Conservation (phyloP, 2,113 vertebrate genomes). For the Channa argus region DNA sequence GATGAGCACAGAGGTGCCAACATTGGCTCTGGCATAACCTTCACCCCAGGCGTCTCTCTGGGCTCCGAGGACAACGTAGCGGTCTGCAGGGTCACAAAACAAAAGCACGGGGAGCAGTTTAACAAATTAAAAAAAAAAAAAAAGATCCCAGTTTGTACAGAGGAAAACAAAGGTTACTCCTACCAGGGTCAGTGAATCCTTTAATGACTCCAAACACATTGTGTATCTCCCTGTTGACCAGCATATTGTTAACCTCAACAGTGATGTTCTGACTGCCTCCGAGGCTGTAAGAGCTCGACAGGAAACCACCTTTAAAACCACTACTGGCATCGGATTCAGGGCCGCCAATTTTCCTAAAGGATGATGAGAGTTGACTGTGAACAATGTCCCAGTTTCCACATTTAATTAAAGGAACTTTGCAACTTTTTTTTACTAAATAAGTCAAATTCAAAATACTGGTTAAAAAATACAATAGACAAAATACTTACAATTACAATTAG, state of each 20-base stretch:
- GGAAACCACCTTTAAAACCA: constrained; percentile 22
- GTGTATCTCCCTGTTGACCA: constrained; percentile 85
- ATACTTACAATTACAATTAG: no score
- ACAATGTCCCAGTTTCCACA: no score
- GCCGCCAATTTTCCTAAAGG: constrained; percentile 83
- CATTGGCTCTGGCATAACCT: constrained; percentile 86
- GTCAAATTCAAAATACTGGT: no score
- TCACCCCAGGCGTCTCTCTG: constrained; percentile 91
- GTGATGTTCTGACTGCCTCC: constrained; percentile 73
- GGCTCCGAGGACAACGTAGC: constrained; percentile 91
- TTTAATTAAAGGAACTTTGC: no score
- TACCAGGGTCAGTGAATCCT: constrained; percentile 92
- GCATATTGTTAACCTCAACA: constrained; percentile 85
- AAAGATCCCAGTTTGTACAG: neutral
- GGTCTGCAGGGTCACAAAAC: constrained; percentile 80
- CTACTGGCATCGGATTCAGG: fast-evolving
- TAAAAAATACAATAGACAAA: no score
- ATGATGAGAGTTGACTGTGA: no score
- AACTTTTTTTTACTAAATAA: no score
- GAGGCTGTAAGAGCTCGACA: constrained; percentile 59
- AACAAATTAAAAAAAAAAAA: neutral
- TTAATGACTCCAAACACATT: constrained; percentile 93
- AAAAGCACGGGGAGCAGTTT: no score
- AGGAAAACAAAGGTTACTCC: neutral
- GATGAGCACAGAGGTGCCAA: constrained; percentile 89